Evolutionary conservation across 2,113 vertebrate genomes (phyloP).

Genomic region (Archocentrus centrarchus): DNA sequence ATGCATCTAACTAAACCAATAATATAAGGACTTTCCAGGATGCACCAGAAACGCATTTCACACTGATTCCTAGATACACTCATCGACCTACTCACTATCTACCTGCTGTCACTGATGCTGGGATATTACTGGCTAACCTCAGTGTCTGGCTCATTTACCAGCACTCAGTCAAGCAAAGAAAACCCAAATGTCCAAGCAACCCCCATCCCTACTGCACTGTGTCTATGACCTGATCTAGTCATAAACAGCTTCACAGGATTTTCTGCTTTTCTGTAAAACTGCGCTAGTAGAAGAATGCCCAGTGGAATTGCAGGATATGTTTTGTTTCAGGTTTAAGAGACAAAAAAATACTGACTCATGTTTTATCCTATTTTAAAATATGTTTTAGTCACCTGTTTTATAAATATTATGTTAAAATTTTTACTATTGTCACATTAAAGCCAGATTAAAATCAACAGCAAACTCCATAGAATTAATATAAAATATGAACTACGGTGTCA

Average conservation of each 20-base stretch:
- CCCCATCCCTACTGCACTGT: background rate
- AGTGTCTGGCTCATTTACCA: conserved; percentile 39
- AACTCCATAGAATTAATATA: too few relatives aligned
- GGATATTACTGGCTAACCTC: conserved; percentile 5
- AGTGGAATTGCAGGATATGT: too few relatives aligned
- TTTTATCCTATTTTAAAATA: too few relatives aligned
- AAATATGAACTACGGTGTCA: too few relatives aligned
- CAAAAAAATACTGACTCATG: too few relatives aligned
- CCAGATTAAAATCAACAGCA: too few relatives aligned
- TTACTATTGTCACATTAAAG: too few relatives aligned
- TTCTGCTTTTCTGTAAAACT: background rate
- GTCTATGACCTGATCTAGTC: background rate
- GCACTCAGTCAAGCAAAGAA: conserved; percentile 56
- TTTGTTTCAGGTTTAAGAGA: too few relatives aligned
- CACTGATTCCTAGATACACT: background rate
- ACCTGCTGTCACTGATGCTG: background rate
- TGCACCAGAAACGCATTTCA: background rate
- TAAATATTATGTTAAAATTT: too few relatives aligned
- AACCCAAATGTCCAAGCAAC: conserved; percentile 56
- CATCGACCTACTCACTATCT: background rate
- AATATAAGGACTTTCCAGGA: background rate
- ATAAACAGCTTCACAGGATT: background rate
- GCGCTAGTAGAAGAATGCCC: too few relatives aligned
- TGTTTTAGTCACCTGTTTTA: too few relatives aligned
- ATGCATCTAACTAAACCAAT: background rate